Evolutionary conservation across 2,113 vertebrate genomes (phyloP).

Genomic region (Dunckerocampus dactyliophorus): DNA sequence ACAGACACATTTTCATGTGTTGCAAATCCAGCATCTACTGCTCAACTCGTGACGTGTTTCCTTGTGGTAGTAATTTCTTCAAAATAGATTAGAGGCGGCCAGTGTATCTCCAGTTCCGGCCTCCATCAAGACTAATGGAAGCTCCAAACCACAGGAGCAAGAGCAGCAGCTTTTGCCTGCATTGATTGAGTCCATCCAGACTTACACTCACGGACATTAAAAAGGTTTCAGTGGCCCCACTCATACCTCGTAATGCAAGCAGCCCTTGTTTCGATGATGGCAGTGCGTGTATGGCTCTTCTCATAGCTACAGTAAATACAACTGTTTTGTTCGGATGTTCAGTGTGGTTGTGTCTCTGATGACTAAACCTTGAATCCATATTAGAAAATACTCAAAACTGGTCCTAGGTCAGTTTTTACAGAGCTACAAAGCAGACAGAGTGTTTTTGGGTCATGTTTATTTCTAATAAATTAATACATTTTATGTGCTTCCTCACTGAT

Average conservation of each 20-base stretch:
- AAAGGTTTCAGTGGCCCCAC: constrained; percentile 30
- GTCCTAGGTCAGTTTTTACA: no score
- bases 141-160: constrained; percentile 40
- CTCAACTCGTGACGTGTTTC: background rate
- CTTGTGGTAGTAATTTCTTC: constrained; percentile 41
- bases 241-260: constrained; percentile 28
- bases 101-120: constrained; percentile 52
- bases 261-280: background rate
- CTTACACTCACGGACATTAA: constrained; percentile 32
- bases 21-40: constrained; percentile 15
- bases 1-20: background rate
- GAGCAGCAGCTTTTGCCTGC: constrained; percentile 49
- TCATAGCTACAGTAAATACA: no score
- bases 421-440: no score
- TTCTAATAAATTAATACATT: no score
- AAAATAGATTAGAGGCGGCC: constrained; percentile 59
- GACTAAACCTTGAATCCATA: no score
- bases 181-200: constrained; percentile 59
- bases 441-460: no score
- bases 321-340: background rate
- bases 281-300: background rate
- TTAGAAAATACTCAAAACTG: no score
- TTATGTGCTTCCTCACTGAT: no score
- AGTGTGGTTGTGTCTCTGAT: background rate
- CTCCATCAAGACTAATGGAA: constrained; percentile 71